Evolutionary conservation across 35 echinoderm and acorn worm genomes (phyloP), one percentile per base, ranked within the genome.

Genomic region (Ptychodera flava): DNA sequence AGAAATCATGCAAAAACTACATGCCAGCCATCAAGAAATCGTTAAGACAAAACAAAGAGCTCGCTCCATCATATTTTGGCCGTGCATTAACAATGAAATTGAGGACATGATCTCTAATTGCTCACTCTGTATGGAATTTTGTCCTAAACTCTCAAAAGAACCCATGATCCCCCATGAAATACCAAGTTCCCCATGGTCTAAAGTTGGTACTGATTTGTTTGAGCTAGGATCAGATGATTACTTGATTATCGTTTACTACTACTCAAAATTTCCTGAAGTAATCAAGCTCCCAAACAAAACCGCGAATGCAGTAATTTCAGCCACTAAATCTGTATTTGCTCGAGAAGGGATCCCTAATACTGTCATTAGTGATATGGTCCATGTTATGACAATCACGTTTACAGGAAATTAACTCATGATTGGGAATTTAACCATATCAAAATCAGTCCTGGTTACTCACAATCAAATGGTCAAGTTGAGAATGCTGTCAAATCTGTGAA

Each of bases 21-120:
- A 90, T 36, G 33, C 34, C 27, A 52, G 88, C 31, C 31, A 90
- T 79, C 81, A 77, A 31, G 88, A 82, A 36, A 90, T 85, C 36
- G 88, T 84, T 14, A 90, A 90, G 64, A 85, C 80, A 33, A 90
- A 85, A 37, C 34, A 87, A 31, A 35, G 89, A 37, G 93, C 90
- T 1, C 16, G 87, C 30, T 86, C 85, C 16, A 34, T 80, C 0
- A 10, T 95, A n/a, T 95, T 85, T 64, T 95, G 93, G 93, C 89
- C 89, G 15, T 28, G 86, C 0, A 91, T 94, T 76, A 88, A 78
- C 31, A 45, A 88, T 45, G 91, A 94, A 28, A 94, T 94, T 76
- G 86, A 37, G 33, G 31, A 38, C 0, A 16, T 89, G 28, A 86
- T 91, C 16, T 1, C 31, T 35, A 91, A 91, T 84, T 76, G 80